A percentile compares a stretch with the other conserved stretches of the same genome.
phyloP scores from a whole-genome alignment of 2,888 invertebrate genomes.

The Allophyes oxyacanthae region DNA sequence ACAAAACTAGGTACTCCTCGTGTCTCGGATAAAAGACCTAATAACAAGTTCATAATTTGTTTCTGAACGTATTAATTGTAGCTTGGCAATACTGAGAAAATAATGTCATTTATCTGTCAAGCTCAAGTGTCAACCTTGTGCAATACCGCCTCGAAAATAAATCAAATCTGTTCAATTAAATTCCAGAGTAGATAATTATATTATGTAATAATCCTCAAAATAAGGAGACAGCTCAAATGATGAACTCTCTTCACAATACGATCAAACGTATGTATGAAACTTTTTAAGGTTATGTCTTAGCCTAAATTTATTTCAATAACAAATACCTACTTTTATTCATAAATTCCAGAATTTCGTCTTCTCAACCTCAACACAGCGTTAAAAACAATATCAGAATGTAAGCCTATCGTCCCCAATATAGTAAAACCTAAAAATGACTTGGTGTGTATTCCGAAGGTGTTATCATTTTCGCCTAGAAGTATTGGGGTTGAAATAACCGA shows the following conservation, averaged over 20 bases:
- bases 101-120: too few relatives aligned
- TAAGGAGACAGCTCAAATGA: conserved; percentile 53
- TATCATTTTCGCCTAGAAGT: conserved; percentile 75
- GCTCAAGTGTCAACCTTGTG: too few relatives aligned
- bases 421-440: conserved; percentile 57
- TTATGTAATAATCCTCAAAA: conserved; percentile 42
- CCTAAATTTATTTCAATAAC: conserved; percentile 29
- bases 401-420: conserved; percentile 53
- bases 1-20: too few relatives aligned
- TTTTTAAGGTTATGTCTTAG: conserved; percentile 70
- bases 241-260: conserved; percentile 78
- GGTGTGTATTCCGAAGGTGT: conserved; percentile 57
- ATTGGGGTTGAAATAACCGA: conserved; percentile 77
- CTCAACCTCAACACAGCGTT: conserved; percentile 76
- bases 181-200: conserved; percentile 33
- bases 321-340: conserved; percentile 3
- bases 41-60: too few relatives aligned
- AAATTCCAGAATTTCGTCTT: conserved; percentile 77
- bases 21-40: too few relatives aligned
- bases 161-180: too few relatives aligned
- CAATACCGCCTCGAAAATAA: too few relatives aligned
- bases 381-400: conserved; percentile 73
- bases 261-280: conserved; percentile 76
- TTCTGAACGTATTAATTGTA: too few relatives aligned
- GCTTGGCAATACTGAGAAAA: too few relatives aligned